phyloP scores from a whole-genome alignment of 1,140 invertebrate genomes.

The Macrotrachela quadricornifera region DNA sequence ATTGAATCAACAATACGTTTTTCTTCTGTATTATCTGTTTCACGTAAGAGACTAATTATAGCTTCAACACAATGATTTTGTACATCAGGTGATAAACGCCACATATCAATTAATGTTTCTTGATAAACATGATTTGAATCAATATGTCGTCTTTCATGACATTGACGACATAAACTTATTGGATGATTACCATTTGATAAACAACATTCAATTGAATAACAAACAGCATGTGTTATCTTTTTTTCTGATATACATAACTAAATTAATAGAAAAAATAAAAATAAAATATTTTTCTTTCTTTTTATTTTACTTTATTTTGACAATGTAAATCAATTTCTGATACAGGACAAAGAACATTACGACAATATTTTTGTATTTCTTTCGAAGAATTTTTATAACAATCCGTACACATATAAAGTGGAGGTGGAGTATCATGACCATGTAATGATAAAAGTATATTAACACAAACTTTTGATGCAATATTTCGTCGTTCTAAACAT shows the following conservation, averaged over 20 bases:
- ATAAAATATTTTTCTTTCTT: neutral
- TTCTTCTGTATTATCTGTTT: neutral
- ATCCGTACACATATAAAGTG: constrained; percentile 80
- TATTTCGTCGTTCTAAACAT: constrained; percentile 50
- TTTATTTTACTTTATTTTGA: constrained; percentile 63
- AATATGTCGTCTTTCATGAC: constrained; percentile 10
- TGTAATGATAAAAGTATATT: constrained; percentile 36
- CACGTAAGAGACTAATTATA: constrained; percentile 49
- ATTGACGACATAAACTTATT: constrained; percentile 56
- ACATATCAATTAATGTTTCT: constrained; percentile 39
- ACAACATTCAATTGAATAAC: constrained; percentile 85
- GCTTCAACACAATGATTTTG: constrained; percentile 82
- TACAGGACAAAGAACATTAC: constrained; percentile 76
- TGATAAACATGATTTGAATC: constrained; percentile 14
- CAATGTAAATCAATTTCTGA: constrained; percentile 77
- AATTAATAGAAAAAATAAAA: constrained; percentile 11
- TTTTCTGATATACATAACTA: constrained; percentile 64
- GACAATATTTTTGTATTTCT: constrained; percentile 50
- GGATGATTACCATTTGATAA: constrained; percentile 84
- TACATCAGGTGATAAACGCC: constrained; percentile 50
- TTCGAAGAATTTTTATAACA: constrained; percentile 68
- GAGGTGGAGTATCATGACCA: constrained; percentile 60
- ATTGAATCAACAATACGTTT: neutral
- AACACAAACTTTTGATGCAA: constrained; percentile 26
- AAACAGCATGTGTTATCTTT: constrained; percentile 80